phyloP scores from a whole-genome alignment of 2,888 invertebrate genomes.

The Drosophila pseudotakahashii region DNA sequence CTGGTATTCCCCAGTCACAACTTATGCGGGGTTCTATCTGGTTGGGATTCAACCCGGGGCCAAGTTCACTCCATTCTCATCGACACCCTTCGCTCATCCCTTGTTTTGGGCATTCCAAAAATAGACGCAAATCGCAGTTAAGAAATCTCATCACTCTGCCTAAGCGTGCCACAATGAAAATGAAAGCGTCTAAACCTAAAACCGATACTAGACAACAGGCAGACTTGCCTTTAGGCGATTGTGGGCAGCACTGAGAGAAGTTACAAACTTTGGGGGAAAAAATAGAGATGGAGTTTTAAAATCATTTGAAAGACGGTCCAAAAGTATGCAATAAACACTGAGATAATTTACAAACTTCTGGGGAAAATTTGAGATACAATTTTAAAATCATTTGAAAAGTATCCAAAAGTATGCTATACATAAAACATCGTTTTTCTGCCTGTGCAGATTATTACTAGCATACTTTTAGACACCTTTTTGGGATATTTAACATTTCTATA shows the following conservation, averaged over 20 bases:
- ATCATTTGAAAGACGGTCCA: too few species aligned
- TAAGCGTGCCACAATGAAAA: conserved; percentile 38
- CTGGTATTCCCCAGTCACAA: conserved; percentile 10
- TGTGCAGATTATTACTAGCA: too few species aligned
- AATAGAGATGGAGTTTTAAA: too few species aligned
- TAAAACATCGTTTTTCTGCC: too few species aligned
- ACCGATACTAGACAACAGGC: conserved; percentile 43
- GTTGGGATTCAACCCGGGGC: conserved; percentile 4
- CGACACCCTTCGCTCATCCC: not conserved
- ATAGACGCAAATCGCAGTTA: conserved; percentile 37
- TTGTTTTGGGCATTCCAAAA: conserved; percentile 24
- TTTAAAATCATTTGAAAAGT: too few species aligned
- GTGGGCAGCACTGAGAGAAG: conserved; percentile 16
- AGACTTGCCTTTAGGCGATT: conserved; percentile 20
- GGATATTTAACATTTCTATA: too few species aligned
- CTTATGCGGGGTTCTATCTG: conserved; percentile 6
- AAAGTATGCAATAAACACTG: too few species aligned
- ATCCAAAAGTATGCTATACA: too few species aligned
- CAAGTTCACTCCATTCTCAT: not conserved
- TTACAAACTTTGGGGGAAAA: too few species aligned
- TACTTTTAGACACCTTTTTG: too few species aligned
- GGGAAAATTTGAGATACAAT: too few species aligned
- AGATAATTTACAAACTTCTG: too few species aligned
- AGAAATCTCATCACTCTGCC: conserved; percentile 41
- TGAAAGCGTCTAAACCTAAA: conserved; percentile 15